Percentiles rank a stretch among this genome's conserved stretches.
Evolutionary conservation across 2,113 vertebrate genomes (phyloP).

Genomic region (Indri indri): DNA sequence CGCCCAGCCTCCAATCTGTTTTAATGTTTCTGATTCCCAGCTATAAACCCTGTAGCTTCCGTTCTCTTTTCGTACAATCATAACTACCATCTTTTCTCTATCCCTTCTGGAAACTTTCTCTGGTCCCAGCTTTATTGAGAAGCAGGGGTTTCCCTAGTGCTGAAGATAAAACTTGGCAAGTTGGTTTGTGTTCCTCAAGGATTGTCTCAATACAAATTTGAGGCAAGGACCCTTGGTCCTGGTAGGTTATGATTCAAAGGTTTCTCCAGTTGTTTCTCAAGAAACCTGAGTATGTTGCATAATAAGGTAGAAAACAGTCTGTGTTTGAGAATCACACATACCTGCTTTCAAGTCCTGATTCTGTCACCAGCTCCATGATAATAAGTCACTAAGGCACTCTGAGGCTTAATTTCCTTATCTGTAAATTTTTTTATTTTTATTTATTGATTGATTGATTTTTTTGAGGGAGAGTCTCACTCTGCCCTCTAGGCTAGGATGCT

Average conservation of each 20-base stretch:
- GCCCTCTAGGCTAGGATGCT: too few species aligned
- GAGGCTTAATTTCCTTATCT: slow-evolving; percentile 25
- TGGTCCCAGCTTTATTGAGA: not conserved
- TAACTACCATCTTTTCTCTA: not conserved
- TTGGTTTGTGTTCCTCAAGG: slow-evolving; percentile 15
- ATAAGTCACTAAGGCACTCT: not conserved
- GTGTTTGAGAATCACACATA: not conserved
- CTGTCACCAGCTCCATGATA: not conserved
- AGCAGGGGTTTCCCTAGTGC: not conserved
- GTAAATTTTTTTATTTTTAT: too few species aligned
- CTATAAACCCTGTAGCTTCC: not conserved
- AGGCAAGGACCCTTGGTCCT: not conserved
- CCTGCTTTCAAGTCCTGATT: not conserved
- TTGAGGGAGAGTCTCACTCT: too few species aligned
- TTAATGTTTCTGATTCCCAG: not conserved
- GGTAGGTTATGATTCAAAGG: not conserved
- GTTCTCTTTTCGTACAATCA: not conserved
- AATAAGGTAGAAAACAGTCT: not conserved
- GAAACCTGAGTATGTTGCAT: not conserved
- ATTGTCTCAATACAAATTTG: not conserved
- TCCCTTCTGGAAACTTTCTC: not conserved
- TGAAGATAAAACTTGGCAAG: not conserved
- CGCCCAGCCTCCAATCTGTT: not conserved
- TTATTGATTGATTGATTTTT: too few species aligned
- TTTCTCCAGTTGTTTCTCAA: not conserved